Conservation (phyloP, 2,888 invertebrate species). For the Sphaerophoria taeniata region DNA sequence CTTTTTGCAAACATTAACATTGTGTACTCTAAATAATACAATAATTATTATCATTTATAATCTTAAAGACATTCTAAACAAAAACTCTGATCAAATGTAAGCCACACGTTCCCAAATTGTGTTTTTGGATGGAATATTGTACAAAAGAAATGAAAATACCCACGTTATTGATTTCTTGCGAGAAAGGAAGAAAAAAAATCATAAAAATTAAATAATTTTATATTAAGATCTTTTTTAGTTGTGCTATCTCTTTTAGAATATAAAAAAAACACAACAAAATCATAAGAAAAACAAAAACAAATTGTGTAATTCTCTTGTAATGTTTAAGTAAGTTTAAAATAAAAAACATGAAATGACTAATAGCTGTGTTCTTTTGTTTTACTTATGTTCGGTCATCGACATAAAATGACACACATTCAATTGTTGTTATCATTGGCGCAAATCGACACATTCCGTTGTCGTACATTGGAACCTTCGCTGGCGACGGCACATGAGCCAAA, state of each 20-base stretch:
- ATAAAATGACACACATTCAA: too few relatives aligned
- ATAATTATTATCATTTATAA: conserved; percentile 29
- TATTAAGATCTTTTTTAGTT: conserved; percentile 7
- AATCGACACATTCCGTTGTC: too few relatives aligned
- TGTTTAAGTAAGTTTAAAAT: conserved; percentile 53
- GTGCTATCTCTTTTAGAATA: conserved; percentile 22
- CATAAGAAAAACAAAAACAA: conserved; percentile 2
- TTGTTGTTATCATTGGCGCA: too few relatives aligned
- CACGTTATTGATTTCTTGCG: conserved; percentile 25
- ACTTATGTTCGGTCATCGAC: neutral
- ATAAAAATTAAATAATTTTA: conserved; percentile 10
- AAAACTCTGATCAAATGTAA: neutral
- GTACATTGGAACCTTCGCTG: too few relatives aligned
- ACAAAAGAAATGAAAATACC: conserved; percentile 52
- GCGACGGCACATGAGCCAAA: too few relatives aligned
- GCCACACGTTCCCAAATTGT: conserved; percentile 44
- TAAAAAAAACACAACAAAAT: neutral
- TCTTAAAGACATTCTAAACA: neutral
- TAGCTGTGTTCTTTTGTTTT: neutral
- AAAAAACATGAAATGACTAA: conserved; percentile 33
- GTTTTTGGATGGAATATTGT: conserved; percentile 54
- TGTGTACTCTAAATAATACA: conserved; percentile 32
- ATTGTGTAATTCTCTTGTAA: conserved; percentile 43
- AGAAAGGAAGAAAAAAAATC: conserved; percentile 17
- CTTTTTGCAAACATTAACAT: neutral